These are phyloP conservation scores for Sturnus vulgaris DNA, from an alignment of 2,113 vertebrate species.

Conservation along the genomic window DNA sequence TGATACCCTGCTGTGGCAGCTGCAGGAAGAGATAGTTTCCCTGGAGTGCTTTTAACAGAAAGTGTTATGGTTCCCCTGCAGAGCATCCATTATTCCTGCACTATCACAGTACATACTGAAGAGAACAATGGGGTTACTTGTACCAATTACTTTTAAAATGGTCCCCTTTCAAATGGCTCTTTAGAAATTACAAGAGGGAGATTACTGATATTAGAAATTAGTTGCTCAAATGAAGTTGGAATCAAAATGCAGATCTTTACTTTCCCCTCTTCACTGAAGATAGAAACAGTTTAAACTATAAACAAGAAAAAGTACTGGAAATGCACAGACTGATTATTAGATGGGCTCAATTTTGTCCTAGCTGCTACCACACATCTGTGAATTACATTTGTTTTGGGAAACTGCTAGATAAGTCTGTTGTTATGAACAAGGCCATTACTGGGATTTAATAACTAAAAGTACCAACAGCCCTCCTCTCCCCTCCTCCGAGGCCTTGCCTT, in stretches of 20 bases:
- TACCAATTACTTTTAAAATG: neutral
- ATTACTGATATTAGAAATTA: neutral
- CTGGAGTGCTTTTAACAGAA: neutral
- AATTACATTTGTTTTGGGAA: neutral
- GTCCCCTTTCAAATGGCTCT: neutral
- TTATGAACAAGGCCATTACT: neutral
- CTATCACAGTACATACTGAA: neutral
- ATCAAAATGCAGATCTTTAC: neutral
- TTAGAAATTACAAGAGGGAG: neutral
- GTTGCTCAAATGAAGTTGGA: neutral
- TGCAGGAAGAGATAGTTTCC: neutral
- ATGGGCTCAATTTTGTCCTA: neutral
- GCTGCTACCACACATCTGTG: neutral
- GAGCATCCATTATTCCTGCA: neutral
- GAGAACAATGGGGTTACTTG: neutral
- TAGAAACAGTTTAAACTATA: neutral
- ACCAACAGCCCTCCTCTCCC: neutral
- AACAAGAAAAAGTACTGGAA: neutral
- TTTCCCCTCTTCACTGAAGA: neutral
- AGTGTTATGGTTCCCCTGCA: neutral
- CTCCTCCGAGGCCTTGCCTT: neutral
- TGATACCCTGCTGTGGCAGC: neutral
- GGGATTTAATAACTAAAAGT: neutral
- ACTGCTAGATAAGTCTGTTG: neutral
- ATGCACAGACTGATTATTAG: neutral